Base-by-base conservation (phyloP, 2,888 invertebrate genomes). In the Idaea aversata region DNA sequence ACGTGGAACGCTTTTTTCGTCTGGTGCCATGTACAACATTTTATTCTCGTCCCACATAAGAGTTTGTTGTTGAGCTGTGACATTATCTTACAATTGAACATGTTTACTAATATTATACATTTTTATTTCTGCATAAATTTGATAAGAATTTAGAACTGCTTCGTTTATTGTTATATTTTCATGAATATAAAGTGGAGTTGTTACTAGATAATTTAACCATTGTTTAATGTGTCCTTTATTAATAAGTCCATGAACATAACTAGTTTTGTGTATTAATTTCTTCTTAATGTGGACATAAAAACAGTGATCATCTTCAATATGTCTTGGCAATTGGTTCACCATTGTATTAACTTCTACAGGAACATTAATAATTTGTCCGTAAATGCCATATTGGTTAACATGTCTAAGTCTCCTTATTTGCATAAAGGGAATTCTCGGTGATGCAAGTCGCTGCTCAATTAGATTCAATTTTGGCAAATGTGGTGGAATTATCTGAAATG, bases 341-440 rank as follows among this genome's bases (percentile, higher is more conserved):
- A 79, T 79, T 67, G 73, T 76, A 73, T 79, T 64, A 16, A 74
- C 72, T 65, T 68, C 65, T 0, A 77, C 67, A 60, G 79, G 78
- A 63, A 79, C 72, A 77, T 81, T 78, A 62, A 81, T 77, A n/a
- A 79, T 67, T 60, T 80, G 79, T 1, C 77, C 79, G 38, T 72
- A 75, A 65, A 78, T 79, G 16, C 77, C 77, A 57, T 65, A 68
- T 35, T 75, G 75, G 63, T 74, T 35, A 68, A 74, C 74, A 61
- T 78, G 74, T 61, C 78, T 64, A 10, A 80, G 70, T 68, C 78
- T 74, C 25, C 78, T 60, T 25, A 80, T 76, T 58, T 81, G 77
- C 77, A 79, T 77, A 63, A 79, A 79, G 0, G 78, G 77, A 16
- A 79, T 72, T 61, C 74, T 63, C 5, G 74, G 71, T 16, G 72